Base-by-base conservation (phyloP, 1,140 invertebrate genomes). In the Zaprionus capensis region DNA sequence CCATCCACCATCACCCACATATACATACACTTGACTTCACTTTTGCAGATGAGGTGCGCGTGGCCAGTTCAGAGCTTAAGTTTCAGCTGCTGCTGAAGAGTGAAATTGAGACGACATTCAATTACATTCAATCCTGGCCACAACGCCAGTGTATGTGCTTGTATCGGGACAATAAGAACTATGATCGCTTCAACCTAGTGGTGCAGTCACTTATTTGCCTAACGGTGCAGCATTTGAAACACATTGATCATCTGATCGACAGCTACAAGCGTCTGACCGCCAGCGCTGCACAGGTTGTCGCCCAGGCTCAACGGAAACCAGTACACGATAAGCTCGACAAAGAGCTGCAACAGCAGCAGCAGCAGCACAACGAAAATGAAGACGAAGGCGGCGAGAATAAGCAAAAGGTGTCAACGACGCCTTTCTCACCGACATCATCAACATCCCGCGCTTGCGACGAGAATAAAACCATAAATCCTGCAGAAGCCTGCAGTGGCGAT, bases 71-170 rank as follows among this genome's bases (percentile, higher is more conserved):
- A 92, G 94, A 94, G 77, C 93, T 94, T 58, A 94, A 95, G 88
- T 94, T 94, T 85, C 94, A 94, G 84, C 93, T 94, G 82, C 93
- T 95, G 88, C 94, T 93, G 70, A 94, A 95, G 90, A 94, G 94
- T 80, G 96, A 96, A 93, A 94, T 96, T 61, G 94, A 96, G 91
- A 94, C 94, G 64, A 94, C 96, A 64, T 94, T 96, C 77, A 94
- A 94, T 71, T 96, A 96, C 92, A 95, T 96, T 76, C 94, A 95
- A 81, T 94, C 95, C 34, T 96, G 96, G 96, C 95, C 95, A 65
- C 95, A 96, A 93, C 95, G 95, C 86, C 97, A 98, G 94, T 98
- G 97, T 92, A 97, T 98, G 95, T 98, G 97, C 93, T 97, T 97
- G 93, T 98, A 97, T 93, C 95, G 97, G 74, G 97, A 98, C 93